Evolutionary conservation across 2,797 vertebrate species (phyloP).

Genomic region (Pangasius djambal): DNA sequence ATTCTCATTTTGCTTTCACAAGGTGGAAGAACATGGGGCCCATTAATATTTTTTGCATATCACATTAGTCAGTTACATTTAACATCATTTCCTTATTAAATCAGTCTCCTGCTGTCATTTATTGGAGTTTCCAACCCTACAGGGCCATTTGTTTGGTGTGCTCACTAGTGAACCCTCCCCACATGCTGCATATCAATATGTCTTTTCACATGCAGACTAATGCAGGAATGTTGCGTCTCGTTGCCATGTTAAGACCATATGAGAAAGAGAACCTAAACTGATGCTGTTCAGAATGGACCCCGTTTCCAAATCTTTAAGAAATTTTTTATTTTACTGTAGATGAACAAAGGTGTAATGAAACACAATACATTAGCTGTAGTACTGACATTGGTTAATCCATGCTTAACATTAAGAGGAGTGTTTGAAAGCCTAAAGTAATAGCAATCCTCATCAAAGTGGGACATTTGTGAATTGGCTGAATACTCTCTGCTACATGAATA

Average conservation of each 20-base stretch:
- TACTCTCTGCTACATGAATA: not conserved
- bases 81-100: not conserved
- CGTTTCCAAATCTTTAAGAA: not conserved
- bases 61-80: not conserved
- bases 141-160: slow-evolving; percentile 37
- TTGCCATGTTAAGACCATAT: slow-evolving; percentile 7
- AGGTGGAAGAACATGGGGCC: not conserved
- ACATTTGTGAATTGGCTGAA: not conserved
- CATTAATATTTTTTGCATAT: not conserved
- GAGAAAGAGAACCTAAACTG: not conserved
- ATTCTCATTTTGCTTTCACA: not conserved
- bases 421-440: slow-evolving; percentile 1
- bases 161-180: slow-evolving; percentile 20
- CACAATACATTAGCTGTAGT: not conserved
- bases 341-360: not conserved
- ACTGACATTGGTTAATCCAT: not conserved
- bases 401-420: not conserved
- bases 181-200: slow-evolving; percentile 35
- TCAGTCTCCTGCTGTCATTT: slow-evolving; percentile 9
- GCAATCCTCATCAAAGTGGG: not conserved
- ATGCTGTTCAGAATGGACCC: not conserved
- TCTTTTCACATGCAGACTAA: slow-evolving; percentile 32
- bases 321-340: not conserved
- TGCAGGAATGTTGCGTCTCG: slow-evolving; percentile 17
- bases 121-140: not conserved